Evolutionary conservation across 2,797 vertebrate genomes (phyloP), one percentile per base, ranked within the genome.

Genomic region (Gymnoscopelus braueri): DNA sequence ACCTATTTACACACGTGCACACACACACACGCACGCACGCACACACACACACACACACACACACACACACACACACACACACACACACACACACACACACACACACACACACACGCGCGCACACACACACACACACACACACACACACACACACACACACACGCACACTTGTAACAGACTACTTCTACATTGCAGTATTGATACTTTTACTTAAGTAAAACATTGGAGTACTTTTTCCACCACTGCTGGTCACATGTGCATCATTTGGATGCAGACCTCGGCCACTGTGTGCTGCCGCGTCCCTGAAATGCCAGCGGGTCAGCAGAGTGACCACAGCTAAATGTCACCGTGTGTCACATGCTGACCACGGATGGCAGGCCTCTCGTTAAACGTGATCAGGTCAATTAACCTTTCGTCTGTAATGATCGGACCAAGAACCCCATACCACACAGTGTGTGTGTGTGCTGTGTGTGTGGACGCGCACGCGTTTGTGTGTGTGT

Each of bases 321-420:
- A 81, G 60, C 61, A 6, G 7, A 48, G 75, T 80, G 84, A 72
- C 83, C 82, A 79, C 79, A 49, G 79, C 13, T 32, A 88, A 90
- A 89, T 87, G 87, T 72, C 90, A 86, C 66, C 3, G 53, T 80
- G 86, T 89, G 88, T 77, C 78, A 69, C 75, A 32, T 61, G 39
- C 39, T 65, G 11, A 64, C 74, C 62, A 79, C 77, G 84, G 84
- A 88, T 84, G 83, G 77, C 60, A 73, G 76, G 56, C 15, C 67
- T 72, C 85, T 88, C 83, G 82, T 90, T 87, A 86, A 87, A 86
- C 65, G 75, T 80, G 84, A 91, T 92, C 86, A 87, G 82, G 64
- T 82, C 81, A 86, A 91, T 89, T 89, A 87, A 91, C 87, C 85
- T 92, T 88, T 85, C 74, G 84, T 87, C 78, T 74, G 73, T 13